These are phyloP conservation scores for Zoanthus gigantus DNA, from an alignment of 92 coral and sea anemone genomes.

Conservation along the genomic window DNA sequence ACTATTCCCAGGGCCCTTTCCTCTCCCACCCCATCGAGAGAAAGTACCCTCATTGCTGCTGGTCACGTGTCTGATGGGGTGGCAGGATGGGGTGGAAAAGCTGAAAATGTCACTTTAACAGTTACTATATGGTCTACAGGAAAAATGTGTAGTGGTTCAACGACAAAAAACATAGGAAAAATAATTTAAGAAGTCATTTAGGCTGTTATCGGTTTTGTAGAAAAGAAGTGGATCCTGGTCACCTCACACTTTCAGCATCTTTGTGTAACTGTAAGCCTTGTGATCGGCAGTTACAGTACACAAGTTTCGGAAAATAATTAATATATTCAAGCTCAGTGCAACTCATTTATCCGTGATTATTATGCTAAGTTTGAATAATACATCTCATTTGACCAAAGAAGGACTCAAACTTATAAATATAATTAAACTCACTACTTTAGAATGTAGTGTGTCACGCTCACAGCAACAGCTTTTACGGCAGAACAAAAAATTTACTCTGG, in stretches of 20 bases:
- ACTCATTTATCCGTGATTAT: no score
- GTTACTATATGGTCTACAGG: not conserved
- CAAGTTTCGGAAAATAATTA: no score
- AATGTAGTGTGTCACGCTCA: not conserved
- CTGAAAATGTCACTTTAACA: not conserved
- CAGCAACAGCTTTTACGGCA: not conserved
- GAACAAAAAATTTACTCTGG: not conserved
- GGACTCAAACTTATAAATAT: not conserved
- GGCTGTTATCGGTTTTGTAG: not conserved
- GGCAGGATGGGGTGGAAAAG: not conserved
- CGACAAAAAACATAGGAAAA: not conserved
- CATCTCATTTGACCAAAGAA: not conserved
- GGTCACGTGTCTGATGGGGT: not conserved
- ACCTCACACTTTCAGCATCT: not conserved
- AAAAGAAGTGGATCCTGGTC: not conserved
- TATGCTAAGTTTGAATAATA: not conserved
- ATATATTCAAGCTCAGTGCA: no score
- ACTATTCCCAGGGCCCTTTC: no score
- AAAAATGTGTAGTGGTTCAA: not conserved
- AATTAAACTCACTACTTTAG: not conserved
- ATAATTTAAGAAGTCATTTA: not conserved
- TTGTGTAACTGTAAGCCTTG: not conserved
- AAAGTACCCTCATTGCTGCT: not conserved
- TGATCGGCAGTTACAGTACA: not conserved
- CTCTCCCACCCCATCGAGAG: no score